phyloP scores from a whole-genome alignment of 2,888 invertebrate species.

The Rhodophaea formosa region DNA sequence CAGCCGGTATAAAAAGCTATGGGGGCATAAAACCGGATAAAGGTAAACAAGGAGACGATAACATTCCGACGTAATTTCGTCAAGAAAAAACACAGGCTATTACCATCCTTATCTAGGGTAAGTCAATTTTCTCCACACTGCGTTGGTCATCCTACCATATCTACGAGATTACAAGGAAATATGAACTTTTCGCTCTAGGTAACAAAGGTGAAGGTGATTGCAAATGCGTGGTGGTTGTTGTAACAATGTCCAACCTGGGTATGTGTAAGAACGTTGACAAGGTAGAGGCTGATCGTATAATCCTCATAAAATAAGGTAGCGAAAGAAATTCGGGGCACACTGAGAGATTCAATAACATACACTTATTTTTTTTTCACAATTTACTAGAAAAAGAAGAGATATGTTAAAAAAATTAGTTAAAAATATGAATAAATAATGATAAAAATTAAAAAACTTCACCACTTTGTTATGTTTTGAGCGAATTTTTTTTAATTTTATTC shows the following conservation, averaged over 20 bases:
- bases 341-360: constrained; percentile 34
- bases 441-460: too few relatives aligned
- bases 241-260: constrained; percentile 72
- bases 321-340: constrained; percentile 51
- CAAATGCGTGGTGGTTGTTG: constrained; percentile 34
- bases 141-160: constrained; percentile 34
- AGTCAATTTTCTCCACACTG: constrained; percentile 74
- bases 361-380: background rate
- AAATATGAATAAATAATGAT: background rate
- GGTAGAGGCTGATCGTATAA: constrained; percentile 78
- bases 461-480: too few relatives aligned
- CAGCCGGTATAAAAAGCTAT: constrained; percentile 15
- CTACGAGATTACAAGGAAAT: constrained; percentile 20
- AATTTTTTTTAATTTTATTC: too few relatives aligned
- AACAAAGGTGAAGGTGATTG: constrained; percentile 29
- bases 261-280: constrained; percentile 75
- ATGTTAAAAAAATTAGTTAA: background rate
- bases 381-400: too few relatives aligned
- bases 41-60: constrained; percentile 73
- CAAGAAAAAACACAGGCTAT: constrained; percentile 65
- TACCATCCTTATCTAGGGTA: constrained; percentile 77
- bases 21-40: constrained; percentile 52
- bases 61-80: constrained; percentile 66
- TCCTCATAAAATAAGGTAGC: constrained; percentile 78
- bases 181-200: constrained; percentile 27